Evolutionary conservation across 2,797 vertebrate species (phyloP), one percentile per base, ranked within the genome.

Genomic region (Melanotaenia pygmaea): DNA sequence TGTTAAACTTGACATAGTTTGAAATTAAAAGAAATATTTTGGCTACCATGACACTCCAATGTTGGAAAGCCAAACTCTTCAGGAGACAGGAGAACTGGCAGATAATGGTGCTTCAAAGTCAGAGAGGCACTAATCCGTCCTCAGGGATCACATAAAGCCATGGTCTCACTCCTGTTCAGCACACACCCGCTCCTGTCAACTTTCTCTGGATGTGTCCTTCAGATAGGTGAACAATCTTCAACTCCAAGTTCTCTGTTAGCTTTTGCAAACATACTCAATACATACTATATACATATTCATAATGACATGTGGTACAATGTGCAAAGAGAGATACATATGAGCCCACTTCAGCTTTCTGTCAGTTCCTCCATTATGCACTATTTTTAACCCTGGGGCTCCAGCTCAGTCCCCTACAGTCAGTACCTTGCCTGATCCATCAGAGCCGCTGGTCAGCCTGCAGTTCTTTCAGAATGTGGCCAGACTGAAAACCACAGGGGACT

Each of bases 391-490:
- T 0, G 34, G 67, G 83, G 81, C 68, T 24, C 30, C 5, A 7
- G 37, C 62, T 77, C 26, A 32, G 66, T 80, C 84, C 76, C 82
- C 88, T 87, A 77, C 79, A 85, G 83, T 81, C 45, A 30, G 47
- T 20, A 53, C 71, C 54, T 68, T 30, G 50, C 81, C 88, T 89
- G 84, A 90, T 90, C 86, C 84, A 84, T 91, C 91, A 90, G 81
- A 77, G 67, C 74, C 67, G 64, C 75, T 22, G 20, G 71, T 81
- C 70, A 40, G 62, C 88, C 81, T 67, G 77, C 77, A 84, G 88
- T 59, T 57, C 77, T 80, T 67, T 2, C 63, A 84, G 84, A 86
- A 79, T 74, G 47, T 64, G 14, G 79, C 77, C 85, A 79, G 88
- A 81, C 84, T 73, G 20, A 22, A 79, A 83, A 86, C 91, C 82